A percentile compares a stretch with the other conserved stretches of the same genome.
These are phyloP conservation scores for Crossaster papposus DNA, from an alignment of 53 echinoderm and acorn worm genomes.

Conservation along the genomic window DNA sequence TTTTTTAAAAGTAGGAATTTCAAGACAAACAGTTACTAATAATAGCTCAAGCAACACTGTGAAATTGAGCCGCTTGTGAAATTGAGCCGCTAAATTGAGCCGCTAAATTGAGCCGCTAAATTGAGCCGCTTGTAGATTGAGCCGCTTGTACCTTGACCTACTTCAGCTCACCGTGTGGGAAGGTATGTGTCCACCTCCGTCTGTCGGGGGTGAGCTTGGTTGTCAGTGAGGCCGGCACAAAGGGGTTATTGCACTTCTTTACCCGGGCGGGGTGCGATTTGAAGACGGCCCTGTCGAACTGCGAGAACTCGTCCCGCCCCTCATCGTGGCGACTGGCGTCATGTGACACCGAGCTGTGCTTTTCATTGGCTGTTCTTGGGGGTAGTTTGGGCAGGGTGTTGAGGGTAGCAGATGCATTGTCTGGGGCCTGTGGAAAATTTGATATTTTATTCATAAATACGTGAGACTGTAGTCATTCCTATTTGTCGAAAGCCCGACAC, in stretches of 20 bases:
- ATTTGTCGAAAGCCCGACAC: no score
- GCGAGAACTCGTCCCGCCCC: constrained; percentile 68
- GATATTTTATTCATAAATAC: neutral
- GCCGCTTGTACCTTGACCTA: no score
- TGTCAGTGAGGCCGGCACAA: constrained; percentile 69
- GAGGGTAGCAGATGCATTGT: neutral
- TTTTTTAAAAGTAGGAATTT: no score
- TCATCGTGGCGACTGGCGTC: constrained; percentile 25
- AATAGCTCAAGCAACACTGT: no score
- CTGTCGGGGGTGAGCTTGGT: constrained; percentile 82
- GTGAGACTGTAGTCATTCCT: no score
- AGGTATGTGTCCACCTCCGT: constrained; percentile 92
- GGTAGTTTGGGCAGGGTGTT: constrained; percentile 50
- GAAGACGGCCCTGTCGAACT: constrained; percentile 74
- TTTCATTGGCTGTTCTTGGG: constrained; percentile 1
- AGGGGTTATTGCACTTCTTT: constrained; percentile 77
- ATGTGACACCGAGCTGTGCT: constrained; percentile 9
- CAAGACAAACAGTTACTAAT: no score
- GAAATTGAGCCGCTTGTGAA: no score
- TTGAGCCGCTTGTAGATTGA: no score
- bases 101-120: no score
- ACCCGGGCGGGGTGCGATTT: constrained; percentile 41
- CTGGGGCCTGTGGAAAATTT: neutral
- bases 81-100: no score
- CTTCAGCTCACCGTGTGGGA: constrained; percentile 80